Evolutionary conservation across 2,113 vertebrate genomes (phyloP).

Genomic region (Indicator indicator): DNA sequence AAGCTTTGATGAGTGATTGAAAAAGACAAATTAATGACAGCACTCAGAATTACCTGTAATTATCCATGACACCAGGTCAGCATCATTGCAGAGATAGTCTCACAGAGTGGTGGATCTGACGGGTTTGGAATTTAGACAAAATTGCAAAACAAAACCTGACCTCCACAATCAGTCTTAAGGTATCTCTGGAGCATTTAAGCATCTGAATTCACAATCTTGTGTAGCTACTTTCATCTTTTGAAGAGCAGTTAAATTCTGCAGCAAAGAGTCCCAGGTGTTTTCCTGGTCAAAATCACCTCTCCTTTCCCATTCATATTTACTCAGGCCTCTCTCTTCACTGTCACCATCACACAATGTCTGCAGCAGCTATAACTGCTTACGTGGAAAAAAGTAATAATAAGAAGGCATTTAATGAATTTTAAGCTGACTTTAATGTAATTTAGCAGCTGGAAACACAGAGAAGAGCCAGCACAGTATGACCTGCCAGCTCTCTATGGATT

Average conservation of each 20-base stretch:
- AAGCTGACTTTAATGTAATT: slow-evolving; percentile 66
- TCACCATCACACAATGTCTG: slow-evolving; percentile 31
- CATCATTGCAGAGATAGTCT: slow-evolving; percentile 24
- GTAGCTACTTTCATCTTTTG: slow-evolving; percentile 49
- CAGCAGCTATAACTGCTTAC: slow-evolving; percentile 47
- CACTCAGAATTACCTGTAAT: slow-evolving; percentile 67
- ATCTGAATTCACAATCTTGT: slow-evolving; percentile 10
- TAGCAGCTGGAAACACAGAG: slow-evolving; percentile 59
- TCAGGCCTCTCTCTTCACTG: slow-evolving; percentile 18
- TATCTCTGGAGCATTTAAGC: slow-evolving; percentile 37
- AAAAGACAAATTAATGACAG: slow-evolving; percentile 66
- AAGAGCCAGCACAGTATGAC: slow-evolving; percentile 54
- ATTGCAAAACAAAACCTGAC: slow-evolving; percentile 33
- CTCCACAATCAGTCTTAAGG: background rate
- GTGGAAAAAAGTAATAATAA: slow-evolving; percentile 59
- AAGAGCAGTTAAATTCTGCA: slow-evolving; percentile 52
- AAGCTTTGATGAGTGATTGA: slow-evolving; percentile 52
- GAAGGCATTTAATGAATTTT: slow-evolving; percentile 65
- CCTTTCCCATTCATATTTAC: slow-evolving; percentile 54
- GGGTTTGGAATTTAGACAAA: background rate
- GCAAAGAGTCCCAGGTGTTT: slow-evolving; percentile 45
- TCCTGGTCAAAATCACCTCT: slow-evolving; percentile 30
- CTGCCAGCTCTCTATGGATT: slow-evolving; percentile 59
- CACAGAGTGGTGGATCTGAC: background rate
- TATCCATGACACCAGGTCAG: slow-evolving; percentile 54